Conservation (phyloP, 2,113 vertebrate genomes). For the rat (Rattus norvegicus) region GRCr8 NC_086029.1:17667001-17667500, state of each 20-base stretch:
- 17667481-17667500: background rate
- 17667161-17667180: background rate
- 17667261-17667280: background rate
- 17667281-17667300: background rate
- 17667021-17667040: background rate
- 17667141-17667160: background rate
- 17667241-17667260: background rate
- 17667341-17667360: background rate
- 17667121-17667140: constrained; percentile 28
- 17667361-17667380: background rate
- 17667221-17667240: background rate
- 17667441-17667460: background rate
- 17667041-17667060: background rate
- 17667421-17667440: background rate
- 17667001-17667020: background rate
- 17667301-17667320: background rate
- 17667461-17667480: background rate
- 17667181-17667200: background rate
- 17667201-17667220: background rate
- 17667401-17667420: background rate
- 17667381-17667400: background rate
- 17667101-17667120: background rate
- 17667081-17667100: background rate
- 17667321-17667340: background rate
- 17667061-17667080: background rate